Conservation (phyloP, 2,888 invertebrate species). For the Parasteatoda lunata region DNA sequence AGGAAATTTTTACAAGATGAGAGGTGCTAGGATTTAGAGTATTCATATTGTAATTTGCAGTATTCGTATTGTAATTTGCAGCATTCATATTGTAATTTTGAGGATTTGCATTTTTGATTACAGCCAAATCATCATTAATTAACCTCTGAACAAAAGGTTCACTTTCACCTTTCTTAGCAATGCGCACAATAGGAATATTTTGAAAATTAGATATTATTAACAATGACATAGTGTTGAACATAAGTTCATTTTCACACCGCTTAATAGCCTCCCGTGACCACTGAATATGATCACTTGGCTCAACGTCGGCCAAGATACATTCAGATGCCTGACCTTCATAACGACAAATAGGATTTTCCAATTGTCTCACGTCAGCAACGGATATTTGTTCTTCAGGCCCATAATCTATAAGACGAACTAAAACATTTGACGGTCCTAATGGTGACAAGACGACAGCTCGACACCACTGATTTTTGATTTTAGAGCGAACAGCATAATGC, state of each 20-base stretch:
- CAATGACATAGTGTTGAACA: slow-evolving; percentile 32
- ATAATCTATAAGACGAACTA: slow-evolving; percentile 59
- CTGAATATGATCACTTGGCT: slow-evolving; percentile 12
- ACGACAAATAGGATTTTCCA: slow-evolving; percentile 32
- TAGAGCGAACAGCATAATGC: slow-evolving; percentile 32
- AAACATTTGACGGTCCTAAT: background rate
- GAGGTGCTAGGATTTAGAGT: slow-evolving; percentile 25
- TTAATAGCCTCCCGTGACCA: slow-evolving; percentile 34
- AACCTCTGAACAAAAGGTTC: slow-evolving; percentile 59
- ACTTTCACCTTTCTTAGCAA: slow-evolving; percentile 47
- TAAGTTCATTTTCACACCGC: slow-evolving; percentile 40
- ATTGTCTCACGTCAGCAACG: slow-evolving; percentile 20
- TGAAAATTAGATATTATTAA: slow-evolving; percentile 22
- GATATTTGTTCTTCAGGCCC: slow-evolving; percentile 48
- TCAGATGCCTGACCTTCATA: slow-evolving; percentile 38
- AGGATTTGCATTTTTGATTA: background rate
- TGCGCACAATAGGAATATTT: slow-evolving; percentile 38
- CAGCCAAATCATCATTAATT: slow-evolving; percentile 42
- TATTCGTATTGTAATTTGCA: slow-evolving; percentile 29
- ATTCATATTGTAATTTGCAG: slow-evolving; percentile 29
- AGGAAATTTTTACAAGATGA: slow-evolving; percentile 44
- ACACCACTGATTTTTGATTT: slow-evolving; percentile 34
- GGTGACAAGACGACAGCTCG: slow-evolving; percentile 36
- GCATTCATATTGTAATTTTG: slow-evolving; percentile 28
- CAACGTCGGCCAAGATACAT: slow-evolving; percentile 61